phyloP scores from a whole-genome alignment of 92 coral and sea anemone species.

The Metridium senile region DNA sequence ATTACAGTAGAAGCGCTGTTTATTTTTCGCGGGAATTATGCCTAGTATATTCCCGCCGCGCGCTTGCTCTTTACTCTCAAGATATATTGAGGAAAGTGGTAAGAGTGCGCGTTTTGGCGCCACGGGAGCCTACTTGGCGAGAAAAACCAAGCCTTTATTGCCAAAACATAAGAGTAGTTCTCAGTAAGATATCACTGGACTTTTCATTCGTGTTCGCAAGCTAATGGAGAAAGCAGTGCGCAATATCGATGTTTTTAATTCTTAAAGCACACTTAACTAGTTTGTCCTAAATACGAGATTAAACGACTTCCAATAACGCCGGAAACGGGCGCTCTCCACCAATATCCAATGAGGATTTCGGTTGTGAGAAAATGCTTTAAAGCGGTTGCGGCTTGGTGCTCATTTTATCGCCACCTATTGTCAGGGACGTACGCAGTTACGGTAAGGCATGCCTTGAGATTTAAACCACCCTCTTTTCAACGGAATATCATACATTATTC shows the following conservation, averaged over 20 bases:
- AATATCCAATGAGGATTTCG: constrained; percentile 19
- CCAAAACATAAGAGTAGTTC: not conserved
- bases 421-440: not conserved
- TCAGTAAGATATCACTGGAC: not conserved
- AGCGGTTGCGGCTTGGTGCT: constrained; percentile 7
- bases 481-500: too few species aligned
- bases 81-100: not conserved
- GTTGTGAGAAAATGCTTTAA: constrained; percentile 13
- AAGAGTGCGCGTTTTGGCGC: not conserved
- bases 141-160: not conserved
- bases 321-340: constrained; percentile 18
- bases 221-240: constrained; percentile 1
- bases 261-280: constrained; percentile 23
- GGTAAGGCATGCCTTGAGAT: too few species aligned
- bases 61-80: not conserved
- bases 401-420: not conserved
- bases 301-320: constrained; percentile 6
- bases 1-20: too few species aligned
- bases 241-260: constrained; percentile 15
- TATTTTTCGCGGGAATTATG: too few species aligned
- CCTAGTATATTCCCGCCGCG: not conserved
- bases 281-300: constrained; percentile 29
- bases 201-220: not conserved
- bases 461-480: too few species aligned
- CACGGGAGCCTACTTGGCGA: not conserved